A percentile compares a stretch with the other conserved stretches of the same genome.
Conservation (phyloP, 1,140 invertebrate genomes). For the Papilio aristodemus region DNA sequence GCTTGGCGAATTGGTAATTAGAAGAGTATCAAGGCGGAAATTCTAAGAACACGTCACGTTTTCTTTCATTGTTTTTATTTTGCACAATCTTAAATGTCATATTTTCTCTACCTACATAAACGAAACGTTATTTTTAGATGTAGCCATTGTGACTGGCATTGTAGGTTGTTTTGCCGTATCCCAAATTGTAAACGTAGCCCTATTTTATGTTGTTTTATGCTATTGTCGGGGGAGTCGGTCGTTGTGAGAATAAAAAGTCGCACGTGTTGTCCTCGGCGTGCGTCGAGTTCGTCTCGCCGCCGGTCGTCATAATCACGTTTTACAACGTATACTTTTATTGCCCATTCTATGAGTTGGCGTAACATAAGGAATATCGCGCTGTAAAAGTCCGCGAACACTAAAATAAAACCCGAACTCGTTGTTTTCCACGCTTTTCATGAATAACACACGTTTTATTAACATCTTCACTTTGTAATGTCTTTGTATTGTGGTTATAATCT, state of each 20-base stretch:
- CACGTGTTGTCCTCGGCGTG: conserved; percentile 4
- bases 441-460: conserved; percentile 31
- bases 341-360: conserved; percentile 30
- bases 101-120: no score
- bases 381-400: conserved; percentile 28
- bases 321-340: conserved; percentile 29
- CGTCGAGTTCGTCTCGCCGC: conserved; percentile 13
- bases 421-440: conserved; percentile 28
- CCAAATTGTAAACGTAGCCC: not conserved
- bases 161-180: not conserved
- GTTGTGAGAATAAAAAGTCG: conserved; percentile 27
- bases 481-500: conserved; percentile 29
- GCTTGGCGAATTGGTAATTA: no score
- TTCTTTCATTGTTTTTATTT: no score
- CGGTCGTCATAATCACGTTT: conserved; percentile 30
- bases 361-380: conserved; percentile 32
- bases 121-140: no score
- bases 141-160: no score
- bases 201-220: conserved; percentile 37
- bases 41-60: no score
- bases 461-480: conserved; percentile 32
- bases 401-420: conserved; percentile 28
- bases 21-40: no score
- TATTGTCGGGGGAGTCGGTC: conserved; percentile 11
- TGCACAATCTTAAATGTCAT: no score